These are phyloP conservation scores for Zaprionus africanus DNA, from an alignment of 1,140 invertebrate genomes.

Conservation along the genomic window DNA sequence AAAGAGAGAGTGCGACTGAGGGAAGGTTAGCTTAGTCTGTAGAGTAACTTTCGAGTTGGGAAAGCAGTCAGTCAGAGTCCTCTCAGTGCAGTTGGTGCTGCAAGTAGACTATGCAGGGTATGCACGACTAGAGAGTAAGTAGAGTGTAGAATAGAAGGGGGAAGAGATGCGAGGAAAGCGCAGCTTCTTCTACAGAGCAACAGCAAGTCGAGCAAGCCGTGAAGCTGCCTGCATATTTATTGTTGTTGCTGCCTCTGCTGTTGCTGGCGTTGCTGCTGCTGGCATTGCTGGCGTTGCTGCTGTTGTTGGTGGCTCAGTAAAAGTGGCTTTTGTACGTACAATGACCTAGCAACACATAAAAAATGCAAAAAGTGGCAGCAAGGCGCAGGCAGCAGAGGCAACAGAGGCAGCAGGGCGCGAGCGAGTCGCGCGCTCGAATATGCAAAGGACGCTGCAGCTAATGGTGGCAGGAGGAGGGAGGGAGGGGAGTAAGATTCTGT, in stretches of 20 bases:
- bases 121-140: not conserved
- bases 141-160: not conserved
- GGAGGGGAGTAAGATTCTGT: no score
- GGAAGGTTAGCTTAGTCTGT: not conserved
- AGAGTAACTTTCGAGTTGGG: not conserved
- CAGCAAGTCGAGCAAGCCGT: not conserved
- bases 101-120: not conserved
- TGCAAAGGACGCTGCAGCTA: slow-evolving; percentile 63
- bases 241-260: slow-evolving; percentile 35
- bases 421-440: slow-evolving; percentile 75
- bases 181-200: slow-evolving; percentile 8
- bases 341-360: slow-evolving; percentile 84
- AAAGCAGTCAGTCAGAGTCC: not conserved
- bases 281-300: slow-evolving; percentile 16
- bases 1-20: not conserved
- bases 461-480: slow-evolving; percentile 25
- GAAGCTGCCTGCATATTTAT: not conserved
- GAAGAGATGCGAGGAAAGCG: not conserved
- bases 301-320: slow-evolving; percentile 68
- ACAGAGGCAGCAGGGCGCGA: not conserved
- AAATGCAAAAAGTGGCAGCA: slow-evolving; percentile 75
- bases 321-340: slow-evolving; percentile 84
- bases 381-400: slow-evolving; percentile 39
- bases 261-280: slow-evolving; percentile 16
- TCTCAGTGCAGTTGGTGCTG: not conserved